Conservation (phyloP, 2,113 vertebrate genomes). For the Nicator chloris region DNA sequence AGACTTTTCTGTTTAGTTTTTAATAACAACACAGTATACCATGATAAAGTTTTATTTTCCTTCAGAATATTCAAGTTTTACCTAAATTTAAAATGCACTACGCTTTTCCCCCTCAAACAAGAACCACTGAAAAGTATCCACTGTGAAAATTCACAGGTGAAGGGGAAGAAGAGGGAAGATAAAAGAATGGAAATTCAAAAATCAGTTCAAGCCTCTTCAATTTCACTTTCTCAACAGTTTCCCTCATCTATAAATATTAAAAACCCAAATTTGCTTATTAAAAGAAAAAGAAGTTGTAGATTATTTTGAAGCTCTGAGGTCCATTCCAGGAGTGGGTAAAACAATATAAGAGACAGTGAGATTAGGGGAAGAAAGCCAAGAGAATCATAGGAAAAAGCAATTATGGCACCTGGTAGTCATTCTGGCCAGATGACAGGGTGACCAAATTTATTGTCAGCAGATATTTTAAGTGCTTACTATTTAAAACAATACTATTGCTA, state of each 20-base stretch:
- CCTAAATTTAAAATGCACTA: not conserved
- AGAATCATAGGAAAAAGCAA: not conserved
- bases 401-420: not conserved
- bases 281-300: not conserved
- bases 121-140: not conserved
- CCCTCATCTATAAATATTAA: not conserved
- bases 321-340: not conserved
- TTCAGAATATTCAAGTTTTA: not conserved
- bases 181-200: not conserved
- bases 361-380: not conserved
- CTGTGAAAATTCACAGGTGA: accelerated
- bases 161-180: not conserved
- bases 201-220: not conserved
- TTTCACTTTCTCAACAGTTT: not conserved
- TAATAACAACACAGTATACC: not conserved
- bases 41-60: not conserved
- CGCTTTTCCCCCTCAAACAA: not conserved
- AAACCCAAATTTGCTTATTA: not conserved
- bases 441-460: not conserved
- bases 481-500: not conserved
- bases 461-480: not conserved
- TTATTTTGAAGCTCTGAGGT: not conserved
- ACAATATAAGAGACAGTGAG: not conserved
- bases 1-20: not conserved
- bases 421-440: not conserved